Base-by-base conservation (phyloP, 2,797 vertebrate species). In the Cheracebus regulus region DNA sequence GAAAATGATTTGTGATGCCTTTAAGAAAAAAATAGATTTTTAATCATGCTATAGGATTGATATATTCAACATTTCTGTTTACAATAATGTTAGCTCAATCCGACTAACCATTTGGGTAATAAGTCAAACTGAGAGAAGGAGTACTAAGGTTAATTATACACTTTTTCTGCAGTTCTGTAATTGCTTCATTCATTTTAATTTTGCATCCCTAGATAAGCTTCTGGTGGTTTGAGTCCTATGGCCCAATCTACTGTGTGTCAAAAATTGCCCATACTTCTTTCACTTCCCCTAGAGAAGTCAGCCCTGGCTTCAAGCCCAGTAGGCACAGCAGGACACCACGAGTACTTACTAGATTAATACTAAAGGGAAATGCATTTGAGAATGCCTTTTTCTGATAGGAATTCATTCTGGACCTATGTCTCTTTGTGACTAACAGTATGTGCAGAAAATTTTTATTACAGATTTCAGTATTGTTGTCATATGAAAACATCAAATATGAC, bases 121-220 rank as follows among this genome's bases (percentile, higher is more conserved):
- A 93, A 85, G 17, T 97, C 73, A 96, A 78, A 90, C 9, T 57
- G 52, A 50, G 33, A 82, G 30, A 82, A 87, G 61, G 88, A 88
- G 26, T 70, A n/a, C 22, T 78, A 61, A 72, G 50, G 84, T 72
- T 91, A 88, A 95, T 82, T 96, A 90, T 50, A 93, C 10, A 44
- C 12, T 46, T 39, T 94, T 67, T 92, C 72, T 86, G 9, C 20
- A 75, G 41, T 76, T 75, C 83, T 93, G 20, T 93, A 96, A 94
- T 75, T 91, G 83, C 61, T 96, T 95, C 89, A 78, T 97, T 97
- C 82, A 79, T 76, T 93, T 96, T 95, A 90, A 93, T 87, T 92
- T 93, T 93, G 48, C 22, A 36, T 61, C 39, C 22, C 48, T 73
- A 84, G 89, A 80, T 39, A 78, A 88, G 24, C 30, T 81, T 55